phyloP scores from a whole-genome alignment of 2,888 invertebrate species.

The Caenorhabditis sp. region DNA sequence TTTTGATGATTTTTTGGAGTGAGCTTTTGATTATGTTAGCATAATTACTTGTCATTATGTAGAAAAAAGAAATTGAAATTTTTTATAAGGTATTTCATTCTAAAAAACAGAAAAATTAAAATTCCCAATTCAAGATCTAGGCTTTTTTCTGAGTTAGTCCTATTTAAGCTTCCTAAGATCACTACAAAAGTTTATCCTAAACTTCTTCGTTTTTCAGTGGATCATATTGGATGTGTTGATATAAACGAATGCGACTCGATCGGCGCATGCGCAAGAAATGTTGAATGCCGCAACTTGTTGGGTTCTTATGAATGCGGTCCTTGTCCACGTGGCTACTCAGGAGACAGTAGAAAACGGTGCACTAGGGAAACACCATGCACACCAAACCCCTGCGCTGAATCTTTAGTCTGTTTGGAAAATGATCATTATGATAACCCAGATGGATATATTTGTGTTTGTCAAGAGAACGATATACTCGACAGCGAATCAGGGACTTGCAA shows the following conservation, averaged over 20 bases:
- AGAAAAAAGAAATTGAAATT: too few species aligned
- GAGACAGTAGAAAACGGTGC: slow-evolving; percentile 45
- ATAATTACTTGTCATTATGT: too few species aligned
- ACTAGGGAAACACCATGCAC: neutral
- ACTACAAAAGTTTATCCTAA: too few species aligned
- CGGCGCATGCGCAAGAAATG: slow-evolving; percentile 82
- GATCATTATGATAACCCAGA: neutral
- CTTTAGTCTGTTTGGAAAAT: neutral
- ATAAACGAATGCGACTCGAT: slow-evolving; percentile 85
- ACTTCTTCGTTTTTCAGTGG: slow-evolving; percentile 1
- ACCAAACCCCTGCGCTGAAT: neutral
- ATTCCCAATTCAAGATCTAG: too few species aligned
- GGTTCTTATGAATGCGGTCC: slow-evolving; percentile 86
- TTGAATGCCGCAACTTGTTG: slow-evolving; percentile 85
- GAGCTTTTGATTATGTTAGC: too few species aligned
- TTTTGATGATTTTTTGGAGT: too few species aligned
- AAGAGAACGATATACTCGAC: neutral
- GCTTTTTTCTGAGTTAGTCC: too few species aligned
- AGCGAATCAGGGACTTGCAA: neutral
- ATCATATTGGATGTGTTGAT: slow-evolving; percentile 78
- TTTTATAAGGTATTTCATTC: too few species aligned
- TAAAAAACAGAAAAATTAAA: too few species aligned
- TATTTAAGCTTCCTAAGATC: too few species aligned
- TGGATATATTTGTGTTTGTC: neutral
- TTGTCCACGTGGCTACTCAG: slow-evolving; percentile 79